Conservation (phyloP, 2,797 vertebrate genomes). For the Gallinago nigripennis region DNA sequence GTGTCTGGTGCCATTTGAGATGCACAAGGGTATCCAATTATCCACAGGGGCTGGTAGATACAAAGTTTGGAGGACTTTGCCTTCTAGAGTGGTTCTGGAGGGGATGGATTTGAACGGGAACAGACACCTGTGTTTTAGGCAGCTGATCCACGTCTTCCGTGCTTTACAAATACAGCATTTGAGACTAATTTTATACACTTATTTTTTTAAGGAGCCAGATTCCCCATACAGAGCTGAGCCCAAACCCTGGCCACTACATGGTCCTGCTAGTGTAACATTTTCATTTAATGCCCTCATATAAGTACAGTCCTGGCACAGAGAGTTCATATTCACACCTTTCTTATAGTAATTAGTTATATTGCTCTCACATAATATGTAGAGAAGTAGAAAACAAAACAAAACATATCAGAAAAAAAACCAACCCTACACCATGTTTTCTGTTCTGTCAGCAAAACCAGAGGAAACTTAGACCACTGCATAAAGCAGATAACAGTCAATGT, state of each 20-base stretch:
- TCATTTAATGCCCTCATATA: background rate
- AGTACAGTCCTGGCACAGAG: background rate
- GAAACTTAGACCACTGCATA: background rate
- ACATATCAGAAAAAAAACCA: fast-evolving
- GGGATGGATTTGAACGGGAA: background rate
- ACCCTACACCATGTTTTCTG: background rate
- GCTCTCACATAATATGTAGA: background rate
- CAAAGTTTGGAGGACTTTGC: background rate
- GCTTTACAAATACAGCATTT: background rate
- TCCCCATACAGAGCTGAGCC: fast-evolving
- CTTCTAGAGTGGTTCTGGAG: background rate
- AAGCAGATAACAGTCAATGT: background rate
- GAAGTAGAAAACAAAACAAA: background rate
- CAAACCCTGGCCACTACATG: background rate
- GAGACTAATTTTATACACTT: background rate
- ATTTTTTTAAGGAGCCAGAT: background rate
- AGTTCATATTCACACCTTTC: background rate
- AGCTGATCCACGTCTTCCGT: background rate
- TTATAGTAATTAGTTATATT: background rate
- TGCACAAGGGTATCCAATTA: background rate
- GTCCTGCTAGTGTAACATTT: background rate
- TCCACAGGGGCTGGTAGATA: background rate
- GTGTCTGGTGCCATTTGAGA: background rate
- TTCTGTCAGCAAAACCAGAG: background rate
- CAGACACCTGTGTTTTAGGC: background rate